Percentiles rank a stretch among this genome's conserved stretches.
Evolutionary conservation across 2,113 vertebrate species (phyloP).

Genomic region (Pachyramphus minor): DNA sequence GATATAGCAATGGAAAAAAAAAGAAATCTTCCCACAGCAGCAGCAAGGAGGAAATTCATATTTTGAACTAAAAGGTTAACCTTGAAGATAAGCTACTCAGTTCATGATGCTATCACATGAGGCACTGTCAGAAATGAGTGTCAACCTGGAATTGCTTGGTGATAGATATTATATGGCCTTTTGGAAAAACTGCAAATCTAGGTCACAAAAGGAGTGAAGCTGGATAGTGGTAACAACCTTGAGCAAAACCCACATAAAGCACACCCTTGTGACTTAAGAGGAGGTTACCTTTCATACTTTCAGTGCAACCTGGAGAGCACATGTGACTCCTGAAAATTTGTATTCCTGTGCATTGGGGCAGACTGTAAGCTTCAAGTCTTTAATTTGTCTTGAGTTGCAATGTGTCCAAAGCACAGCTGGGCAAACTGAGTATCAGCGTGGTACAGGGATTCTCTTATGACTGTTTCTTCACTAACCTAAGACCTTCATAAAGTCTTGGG

Average conservation of each 20-base stretch:
- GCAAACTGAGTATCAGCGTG: background rate
- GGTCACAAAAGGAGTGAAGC: background rate
- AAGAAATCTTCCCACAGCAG: background rate
- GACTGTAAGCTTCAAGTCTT: background rate
- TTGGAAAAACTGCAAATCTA: background rate
- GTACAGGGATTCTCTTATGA: background rate
- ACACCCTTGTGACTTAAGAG: background rate
- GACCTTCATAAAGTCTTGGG: background rate
- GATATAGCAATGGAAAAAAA: background rate
- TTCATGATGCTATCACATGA: background rate
- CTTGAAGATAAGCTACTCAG: background rate
- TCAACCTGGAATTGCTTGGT: accelerated
- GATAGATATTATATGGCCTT: background rate
- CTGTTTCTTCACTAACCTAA: background rate
- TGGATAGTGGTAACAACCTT: background rate
- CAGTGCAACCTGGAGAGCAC: background rate
- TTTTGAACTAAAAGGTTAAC: background rate
- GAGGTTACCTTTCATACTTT: background rate
- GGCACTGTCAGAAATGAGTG: background rate
- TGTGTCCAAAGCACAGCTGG: background rate
- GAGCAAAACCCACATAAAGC: background rate
- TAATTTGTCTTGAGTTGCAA: background rate
- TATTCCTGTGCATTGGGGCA: accelerated
- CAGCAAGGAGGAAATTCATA: background rate
- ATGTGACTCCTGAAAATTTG: background rate